Conservation (phyloP, 2,888 invertebrate species). For the Geotrupes spiniger region DNA sequence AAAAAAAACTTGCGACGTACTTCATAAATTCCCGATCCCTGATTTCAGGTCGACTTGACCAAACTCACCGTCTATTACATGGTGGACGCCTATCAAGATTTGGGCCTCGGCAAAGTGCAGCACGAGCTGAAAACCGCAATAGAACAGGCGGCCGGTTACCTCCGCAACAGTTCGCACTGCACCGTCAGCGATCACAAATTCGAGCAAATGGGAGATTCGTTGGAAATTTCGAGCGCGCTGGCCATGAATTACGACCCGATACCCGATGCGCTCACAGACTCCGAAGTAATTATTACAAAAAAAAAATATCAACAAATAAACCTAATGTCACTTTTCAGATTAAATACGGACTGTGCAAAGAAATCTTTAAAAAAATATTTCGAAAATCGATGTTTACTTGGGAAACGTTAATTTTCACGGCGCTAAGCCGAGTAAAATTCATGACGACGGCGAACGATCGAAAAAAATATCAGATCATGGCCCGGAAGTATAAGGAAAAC, state of each 20-base stretch:
- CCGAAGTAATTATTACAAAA: background rate
- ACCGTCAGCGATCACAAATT: conserved; percentile 2
- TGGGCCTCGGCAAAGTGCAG: conserved; percentile 7
- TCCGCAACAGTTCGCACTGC: background rate
- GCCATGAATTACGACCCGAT: too few relatives aligned
- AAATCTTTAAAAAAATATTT: conserved; percentile 26
- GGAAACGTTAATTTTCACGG: conserved; percentile 52
- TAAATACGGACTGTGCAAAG: conserved; percentile 34
- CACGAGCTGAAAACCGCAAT: conserved; percentile 9
- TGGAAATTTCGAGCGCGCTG: too few relatives aligned
- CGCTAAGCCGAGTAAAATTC: too few relatives aligned
- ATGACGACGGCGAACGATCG: too few relatives aligned
- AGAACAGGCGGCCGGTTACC: conserved; percentile 4
- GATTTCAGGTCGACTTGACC: conserved; percentile 7
- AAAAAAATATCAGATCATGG: too few relatives aligned
- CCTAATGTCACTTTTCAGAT: too few relatives aligned
- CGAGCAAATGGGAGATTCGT: background rate
- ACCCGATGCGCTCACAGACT: too few relatives aligned
- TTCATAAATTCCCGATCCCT: background rate
- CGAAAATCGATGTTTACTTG: conserved; percentile 50
- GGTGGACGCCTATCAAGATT: conserved; percentile 7
- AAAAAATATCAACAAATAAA: background rate
- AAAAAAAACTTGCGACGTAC: background rate
- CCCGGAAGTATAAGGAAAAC: conserved; percentile 11
- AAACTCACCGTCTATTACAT: conserved; percentile 11